A percentile compares a stretch with the other conserved stretches of the same genome.
Conservation (phyloP, 1,140 invertebrate genomes). For the Aphidius gifuensis region DNA sequence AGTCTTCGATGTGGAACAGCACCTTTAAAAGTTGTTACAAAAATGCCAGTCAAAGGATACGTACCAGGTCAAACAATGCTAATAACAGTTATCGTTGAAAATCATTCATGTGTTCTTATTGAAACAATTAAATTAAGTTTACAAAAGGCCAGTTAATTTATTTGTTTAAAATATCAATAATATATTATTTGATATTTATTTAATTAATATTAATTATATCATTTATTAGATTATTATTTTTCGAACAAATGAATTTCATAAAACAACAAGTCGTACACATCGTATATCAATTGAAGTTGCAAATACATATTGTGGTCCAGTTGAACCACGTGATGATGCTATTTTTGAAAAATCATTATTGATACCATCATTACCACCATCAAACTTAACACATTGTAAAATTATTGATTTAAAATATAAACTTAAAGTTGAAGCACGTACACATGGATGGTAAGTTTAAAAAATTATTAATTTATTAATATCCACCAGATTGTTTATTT, state of each 20-base stretch:
- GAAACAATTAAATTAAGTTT: conserved; percentile 61
- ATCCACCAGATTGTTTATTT: not conserved
- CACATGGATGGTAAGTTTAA: conserved; percentile 38
- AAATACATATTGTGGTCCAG: conserved; percentile 58
- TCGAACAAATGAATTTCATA: conserved; percentile 52
- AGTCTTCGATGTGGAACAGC: conserved; percentile 68
- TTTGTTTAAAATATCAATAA: conserved; percentile 2
- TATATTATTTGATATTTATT: not conserved
- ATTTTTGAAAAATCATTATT: conserved; percentile 60
- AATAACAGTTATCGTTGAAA: conserved; percentile 65
- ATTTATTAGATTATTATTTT: conserved; percentile 54
- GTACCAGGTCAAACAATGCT: conserved; percentile 69
- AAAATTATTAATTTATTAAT: conserved; percentile 5
- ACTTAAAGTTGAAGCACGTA: conserved; percentile 57
- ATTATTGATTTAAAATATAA: conserved; percentile 66
- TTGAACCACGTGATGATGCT: conserved; percentile 54
- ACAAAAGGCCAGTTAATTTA: conserved; percentile 41
- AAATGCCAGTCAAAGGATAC: conserved; percentile 64
- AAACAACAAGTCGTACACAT: conserved; percentile 51
- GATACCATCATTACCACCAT: conserved; percentile 64
- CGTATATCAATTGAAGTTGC: conserved; percentile 54
- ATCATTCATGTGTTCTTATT: conserved; percentile 67
- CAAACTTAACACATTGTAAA: conserved; percentile 62
- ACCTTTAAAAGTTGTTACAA: conserved; percentile 62
- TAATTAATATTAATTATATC: conserved; percentile 1